Evolutionary conservation across 2,888 invertebrate species (phyloP), one percentile per base, ranked within the genome.

Genomic region (Seladonia tumulorum): DNA sequence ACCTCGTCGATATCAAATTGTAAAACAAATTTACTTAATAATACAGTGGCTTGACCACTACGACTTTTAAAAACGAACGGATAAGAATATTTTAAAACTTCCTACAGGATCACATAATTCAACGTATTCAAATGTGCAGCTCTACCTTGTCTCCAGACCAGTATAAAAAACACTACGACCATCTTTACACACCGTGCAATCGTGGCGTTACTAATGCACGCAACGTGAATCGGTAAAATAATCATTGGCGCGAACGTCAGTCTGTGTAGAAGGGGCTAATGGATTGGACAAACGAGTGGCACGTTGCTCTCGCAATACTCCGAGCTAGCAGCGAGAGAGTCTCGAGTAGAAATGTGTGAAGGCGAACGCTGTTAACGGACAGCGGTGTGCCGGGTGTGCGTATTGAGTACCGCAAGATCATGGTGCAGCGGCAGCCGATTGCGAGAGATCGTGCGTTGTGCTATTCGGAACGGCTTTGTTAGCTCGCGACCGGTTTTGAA

Each of bases 361-460:
- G 76, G 68, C 83, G 79, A 90, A 90, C 66, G 66, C 81, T 83
- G 79, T 74, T 7, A 71, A 81, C 18, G 68, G 81, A 84, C 76
- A 81, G 83, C 73, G 74, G 70, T 70, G 68, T 16, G 68, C 68
- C 79, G 85, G 75, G 49, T 84, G 87, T 82, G 83, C 82, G 85
- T 90, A 83, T 83, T 85, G 79, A 85, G 81, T 70, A 86, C 79
- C 86, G 81, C 83, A 86, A 76, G 82, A 77, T 53, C 47, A 66
- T 70, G 42, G 70, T 70, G 49, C 63, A 71, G 71, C 60, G 45
- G 49, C 35, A 81, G 79, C 90, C 89, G 90, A 87, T 79, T 88
- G 86, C 86, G 84, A 86, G 72, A 60, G 81, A 87, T 85, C 81
- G 84, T 86, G 80, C 68, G 78, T 68, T 57, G 84, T 80, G 47